phyloP scores from a whole-genome alignment of 1,140 invertebrate species.

The Schmidtea mediterranea region DNA sequence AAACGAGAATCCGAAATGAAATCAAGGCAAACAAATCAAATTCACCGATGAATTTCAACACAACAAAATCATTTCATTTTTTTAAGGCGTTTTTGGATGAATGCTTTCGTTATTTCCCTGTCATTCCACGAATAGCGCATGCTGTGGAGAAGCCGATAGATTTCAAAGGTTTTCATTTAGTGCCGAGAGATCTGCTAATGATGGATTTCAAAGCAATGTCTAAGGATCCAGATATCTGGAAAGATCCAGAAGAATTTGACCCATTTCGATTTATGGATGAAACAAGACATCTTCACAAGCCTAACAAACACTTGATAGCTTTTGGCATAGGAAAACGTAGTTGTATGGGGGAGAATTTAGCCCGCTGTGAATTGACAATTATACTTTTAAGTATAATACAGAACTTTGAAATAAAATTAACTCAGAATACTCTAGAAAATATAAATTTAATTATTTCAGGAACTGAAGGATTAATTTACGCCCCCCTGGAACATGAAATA shows the following conservation, averaged over 20 bases:
- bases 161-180: slow-evolving; percentile 14
- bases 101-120: no score
- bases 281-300: neutral
- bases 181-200: slow-evolving; percentile 15
- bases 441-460: no score
- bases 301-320: slow-evolving; percentile 11
- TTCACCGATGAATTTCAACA: no score
- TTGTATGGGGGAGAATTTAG: slow-evolving; percentile 47
- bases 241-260: slow-evolving; percentile 14
- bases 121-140: no score
- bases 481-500: no score
- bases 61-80: no score
- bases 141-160: slow-evolving; percentile 4
- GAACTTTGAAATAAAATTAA: neutral
- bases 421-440: no score
- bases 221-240: slow-evolving; percentile 14
- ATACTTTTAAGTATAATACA: neutral
- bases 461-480: no score
- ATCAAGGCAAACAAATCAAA: no score
- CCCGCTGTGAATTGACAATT: slow-evolving; percentile 38
- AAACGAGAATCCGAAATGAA: no score
- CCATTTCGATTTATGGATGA: slow-evolving; percentile 16
- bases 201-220: slow-evolving; percentile 17
- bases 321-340: slow-evolving; percentile 24
- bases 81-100: no score